Evolutionary conservation across 1,140 invertebrate genomes (phyloP).

Genomic region (Armadillidium nasatum): DNA sequence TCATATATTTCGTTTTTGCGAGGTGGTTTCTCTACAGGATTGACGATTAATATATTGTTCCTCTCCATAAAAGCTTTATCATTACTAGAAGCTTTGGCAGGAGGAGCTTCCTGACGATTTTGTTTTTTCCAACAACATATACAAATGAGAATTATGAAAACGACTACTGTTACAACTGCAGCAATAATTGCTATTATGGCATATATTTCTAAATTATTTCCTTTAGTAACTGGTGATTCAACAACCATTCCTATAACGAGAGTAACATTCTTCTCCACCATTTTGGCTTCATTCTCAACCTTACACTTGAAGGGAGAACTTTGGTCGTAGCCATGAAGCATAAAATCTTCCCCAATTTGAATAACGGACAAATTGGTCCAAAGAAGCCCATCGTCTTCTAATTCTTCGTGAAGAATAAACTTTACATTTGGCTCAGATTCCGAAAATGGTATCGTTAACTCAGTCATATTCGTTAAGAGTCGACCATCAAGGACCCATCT

Average conservation of each 20-base stretch:
- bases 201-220: conserved; percentile 59
- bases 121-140: conserved; percentile 45
- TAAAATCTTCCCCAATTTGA: conserved; percentile 60
- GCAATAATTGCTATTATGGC: conserved; percentile 59
- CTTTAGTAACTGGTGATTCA: conserved; percentile 58
- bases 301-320: conserved; percentile 77
- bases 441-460: conserved; percentile 28
- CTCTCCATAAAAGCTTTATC: conserved; percentile 41
- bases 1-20: conserved; percentile 46
- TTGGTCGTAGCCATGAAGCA: conserved; percentile 49
- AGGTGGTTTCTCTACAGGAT: conserved; percentile 52
- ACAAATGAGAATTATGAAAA: conserved; percentile 45
- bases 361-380: conserved; percentile 73
- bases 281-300: conserved; percentile 68
- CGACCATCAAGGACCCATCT: conserved; percentile 76
- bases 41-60: conserved; percentile 39
- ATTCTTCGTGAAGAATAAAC: conserved; percentile 46
- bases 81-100: conserved; percentile 53
- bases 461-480: conserved; percentile 54
- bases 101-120: conserved; percentile 51
- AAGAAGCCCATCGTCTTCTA: conserved; percentile 52
- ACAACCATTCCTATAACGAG: conserved; percentile 60
- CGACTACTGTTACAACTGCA: conserved; percentile 51
- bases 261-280: conserved; percentile 57
- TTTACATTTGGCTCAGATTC: conserved; percentile 30